phyloP scores from a whole-genome alignment of 2,888 invertebrate species.

The Liodrosophila aerea region DNA sequence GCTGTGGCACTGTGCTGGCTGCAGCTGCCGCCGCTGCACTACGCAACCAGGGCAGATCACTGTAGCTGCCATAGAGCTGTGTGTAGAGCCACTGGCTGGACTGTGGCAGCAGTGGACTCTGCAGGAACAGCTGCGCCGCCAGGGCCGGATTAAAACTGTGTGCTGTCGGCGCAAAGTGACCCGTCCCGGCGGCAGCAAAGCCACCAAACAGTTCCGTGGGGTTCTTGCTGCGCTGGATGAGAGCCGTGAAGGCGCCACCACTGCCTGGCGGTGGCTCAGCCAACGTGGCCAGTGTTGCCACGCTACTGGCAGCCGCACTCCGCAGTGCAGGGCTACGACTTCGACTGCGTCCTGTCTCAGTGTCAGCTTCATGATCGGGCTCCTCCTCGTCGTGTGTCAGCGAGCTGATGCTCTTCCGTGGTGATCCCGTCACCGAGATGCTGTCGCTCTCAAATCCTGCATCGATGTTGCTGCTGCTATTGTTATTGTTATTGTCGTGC shows the following conservation, averaged over 20 bases:
- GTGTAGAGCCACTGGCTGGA: constrained; percentile 91
- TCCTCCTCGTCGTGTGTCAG: constrained; percentile 81
- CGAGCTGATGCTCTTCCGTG: constrained; percentile 83
- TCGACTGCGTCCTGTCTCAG: constrained; percentile 45
- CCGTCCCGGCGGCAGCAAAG: constrained; percentile 84
- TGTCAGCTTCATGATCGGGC: constrained; percentile 35
- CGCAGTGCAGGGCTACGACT: constrained; percentile 50
- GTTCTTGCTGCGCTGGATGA: constrained; percentile 82
- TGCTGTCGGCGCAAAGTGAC: constrained; percentile 80
- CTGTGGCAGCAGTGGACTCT: constrained; percentile 89
- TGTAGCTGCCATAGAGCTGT: constrained; percentile 87
- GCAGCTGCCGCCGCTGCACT: constrained; percentile 79
- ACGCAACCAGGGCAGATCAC: constrained; percentile 87
- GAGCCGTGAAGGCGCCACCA: constrained; percentile 81
- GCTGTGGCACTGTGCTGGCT: constrained; percentile 74
- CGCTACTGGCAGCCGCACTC: constrained; percentile 45
- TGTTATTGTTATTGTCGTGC: constrained; percentile 80
- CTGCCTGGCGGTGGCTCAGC: constrained; percentile 51
- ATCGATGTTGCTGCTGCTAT: constrained; percentile 82
- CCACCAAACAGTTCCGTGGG: constrained; percentile 79
- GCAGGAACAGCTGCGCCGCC: constrained; percentile 89
- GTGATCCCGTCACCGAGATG: constrained; percentile 83
- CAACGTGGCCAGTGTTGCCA: constrained; percentile 41
- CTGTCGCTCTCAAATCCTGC: constrained; percentile 82
- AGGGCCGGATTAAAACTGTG: constrained; percentile 84